phyloP scores from a whole-genome alignment of 2,797 vertebrate species.

The Sebastes vulpes region DNA sequence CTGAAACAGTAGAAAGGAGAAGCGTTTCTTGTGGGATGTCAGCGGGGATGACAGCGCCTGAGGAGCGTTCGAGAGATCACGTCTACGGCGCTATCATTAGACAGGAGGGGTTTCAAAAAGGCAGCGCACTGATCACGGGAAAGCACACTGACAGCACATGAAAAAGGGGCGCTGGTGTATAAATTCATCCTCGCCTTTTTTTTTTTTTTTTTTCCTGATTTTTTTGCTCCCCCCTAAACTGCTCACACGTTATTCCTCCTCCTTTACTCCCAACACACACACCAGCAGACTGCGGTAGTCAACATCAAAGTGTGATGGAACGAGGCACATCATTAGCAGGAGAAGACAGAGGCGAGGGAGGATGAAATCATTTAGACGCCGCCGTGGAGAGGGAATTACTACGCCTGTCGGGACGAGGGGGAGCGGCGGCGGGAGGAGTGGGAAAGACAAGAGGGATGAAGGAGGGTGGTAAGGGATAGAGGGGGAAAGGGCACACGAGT shows the following conservation, averaged over 20 bases:
- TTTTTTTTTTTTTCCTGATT: background rate
- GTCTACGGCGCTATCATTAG: conserved; percentile 61
- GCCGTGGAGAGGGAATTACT: conserved; percentile 71
- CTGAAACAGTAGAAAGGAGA: conserved; percentile 40
- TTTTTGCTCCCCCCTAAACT: conserved; percentile 43
- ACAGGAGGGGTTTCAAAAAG: conserved; percentile 59
- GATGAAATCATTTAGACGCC: conserved; percentile 79
- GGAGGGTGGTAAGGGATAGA: background rate
- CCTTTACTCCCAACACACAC: conserved; percentile 12
- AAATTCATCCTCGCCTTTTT: conserved; percentile 43
- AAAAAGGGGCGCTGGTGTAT: conserved; percentile 57
- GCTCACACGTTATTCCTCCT: conserved; percentile 36
- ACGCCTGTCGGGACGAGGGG: conserved; percentile 58
- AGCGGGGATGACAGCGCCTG: conserved; percentile 57
- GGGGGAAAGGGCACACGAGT: conserved; percentile 27
- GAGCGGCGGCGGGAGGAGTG: background rate
- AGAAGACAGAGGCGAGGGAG: conserved; percentile 64
- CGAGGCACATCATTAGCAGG: conserved; percentile 78
- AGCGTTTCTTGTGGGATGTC: conserved; percentile 48
- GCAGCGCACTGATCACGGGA: conserved; percentile 38
- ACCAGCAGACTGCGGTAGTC: conserved; percentile 42
- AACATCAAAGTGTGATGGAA: conserved; percentile 80
- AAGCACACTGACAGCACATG: conserved; percentile 72
- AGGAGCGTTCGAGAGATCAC: conserved; percentile 60
- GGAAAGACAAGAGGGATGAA: conserved; percentile 22